A percentile compares a stretch with the other conserved stretches of the same genome.
phyloP scores from a whole-genome alignment of 2,888 invertebrate genomes.

The Drosophila neoperkinsi region DNA sequence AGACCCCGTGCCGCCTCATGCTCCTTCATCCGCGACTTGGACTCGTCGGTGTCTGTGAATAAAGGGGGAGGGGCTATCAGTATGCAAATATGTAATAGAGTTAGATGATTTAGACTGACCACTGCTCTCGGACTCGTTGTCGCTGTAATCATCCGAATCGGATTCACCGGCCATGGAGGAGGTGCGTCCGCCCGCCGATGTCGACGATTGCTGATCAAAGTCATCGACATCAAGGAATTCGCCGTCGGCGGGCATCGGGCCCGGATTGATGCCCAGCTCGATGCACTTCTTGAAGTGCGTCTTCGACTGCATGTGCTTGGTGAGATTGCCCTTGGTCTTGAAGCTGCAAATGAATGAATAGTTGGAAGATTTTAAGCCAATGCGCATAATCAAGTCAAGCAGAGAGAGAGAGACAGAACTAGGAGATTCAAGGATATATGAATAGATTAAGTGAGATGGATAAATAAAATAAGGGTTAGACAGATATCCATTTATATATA shows the following conservation, averaged over 20 bases:
- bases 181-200: constrained; percentile 83
- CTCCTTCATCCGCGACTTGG: constrained; percentile 90
- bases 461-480: too few relatives aligned
- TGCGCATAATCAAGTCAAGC: background rate
- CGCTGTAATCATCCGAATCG: constrained; percentile 89
- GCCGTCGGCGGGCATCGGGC: constrained; percentile 88
- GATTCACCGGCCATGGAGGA: constrained; percentile 87
- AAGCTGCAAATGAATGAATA: constrained; percentile 89
- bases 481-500: too few relatives aligned
- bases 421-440: background rate
- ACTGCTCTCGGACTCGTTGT: constrained; percentile 89
- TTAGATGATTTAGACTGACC: constrained; percentile 86
- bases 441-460: too few relatives aligned
- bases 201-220: constrained; percentile 83
- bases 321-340: constrained; percentile 98
- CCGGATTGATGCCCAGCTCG: constrained; percentile 92
- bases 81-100: background rate
- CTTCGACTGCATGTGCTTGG: constrained; percentile 99
- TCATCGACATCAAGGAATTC: constrained; percentile 87
- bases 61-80: background rate
- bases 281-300: constrained; percentile 97
- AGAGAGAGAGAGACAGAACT: background rate
- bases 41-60: constrained; percentile 88
- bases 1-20: constrained; percentile 94
- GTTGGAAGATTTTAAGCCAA: too few relatives aligned